Evolutionary conservation across 1,140 invertebrate species (phyloP), one percentile per base, ranked within the genome.

Genomic region (Hyposmocoma kahamanoa): DNA sequence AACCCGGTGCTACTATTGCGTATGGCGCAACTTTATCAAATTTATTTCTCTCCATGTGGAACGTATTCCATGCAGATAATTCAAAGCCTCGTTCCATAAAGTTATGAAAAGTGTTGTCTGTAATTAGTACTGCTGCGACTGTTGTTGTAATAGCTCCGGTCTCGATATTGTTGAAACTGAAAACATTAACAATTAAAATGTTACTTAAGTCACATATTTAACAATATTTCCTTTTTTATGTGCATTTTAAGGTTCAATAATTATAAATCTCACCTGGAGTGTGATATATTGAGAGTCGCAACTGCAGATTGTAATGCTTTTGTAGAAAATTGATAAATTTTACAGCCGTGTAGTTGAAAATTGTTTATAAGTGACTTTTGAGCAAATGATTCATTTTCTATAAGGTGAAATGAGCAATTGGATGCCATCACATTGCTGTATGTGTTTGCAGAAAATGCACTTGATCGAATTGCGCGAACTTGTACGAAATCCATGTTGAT

Each of bases 381-480:
- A n/a, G 87, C 89, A 62, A 94, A 92, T 1, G 92, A 91, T 18
- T 89, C 88, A 5, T 84, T 70, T 67, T 90, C 87, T 9, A 94
- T 88, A 30, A 82, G 72, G 6, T 84, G 61, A 28, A 94, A 87
- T 1, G 88, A 87, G 17, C 90, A 89, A 63, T 92, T 90, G 36
- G 87, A 84, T 11, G 93, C 88, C 47, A 81, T 82, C 2, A 94
- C 87, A 34, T 86, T 83, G 51, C 88, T 87, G 42, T 93, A 90
- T 21, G 87, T 87, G 50, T 90, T 89, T 0, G 91, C 90, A 28
- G 87, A 88, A 63, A 94, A 93, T 1, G 92, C 91, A 5, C 90
- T 86, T 22, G 85, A 72, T 1, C 83, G 78, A 13, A 94, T 88
- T 1, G 72, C 77, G 18, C 80, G 72, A 1, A 92, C 88, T 52